Percentiles rank a stretch among this genome's conserved stretches.
Evolutionary conservation across 1,140 invertebrate genomes (phyloP).

Genomic region (Trichonephila clavipes): DNA sequence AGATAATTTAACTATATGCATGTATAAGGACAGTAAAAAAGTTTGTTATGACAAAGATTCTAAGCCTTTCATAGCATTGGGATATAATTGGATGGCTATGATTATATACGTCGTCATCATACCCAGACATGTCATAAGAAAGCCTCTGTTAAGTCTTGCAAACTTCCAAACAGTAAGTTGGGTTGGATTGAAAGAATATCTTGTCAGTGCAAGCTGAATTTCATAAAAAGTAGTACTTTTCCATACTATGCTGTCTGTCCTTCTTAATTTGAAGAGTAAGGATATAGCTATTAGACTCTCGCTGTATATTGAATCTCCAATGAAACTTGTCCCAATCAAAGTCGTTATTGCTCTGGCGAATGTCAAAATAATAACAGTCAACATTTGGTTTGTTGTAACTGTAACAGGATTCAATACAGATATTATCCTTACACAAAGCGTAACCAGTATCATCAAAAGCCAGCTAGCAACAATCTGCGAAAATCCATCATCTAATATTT

Average conservation of each 20-base stretch:
- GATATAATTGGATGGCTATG: constrained; percentile 59
- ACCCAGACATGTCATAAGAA: constrained; percentile 68
- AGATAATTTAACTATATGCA: too few species aligned
- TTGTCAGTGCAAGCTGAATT: constrained; percentile 24
- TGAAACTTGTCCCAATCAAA: constrained; percentile 36
- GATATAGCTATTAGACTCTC: constrained; percentile 14
- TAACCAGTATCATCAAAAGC: constrained; percentile 60
- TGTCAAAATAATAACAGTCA: constrained; percentile 10
- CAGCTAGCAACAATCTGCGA: constrained; percentile 51
- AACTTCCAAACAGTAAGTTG: constrained; percentile 69
- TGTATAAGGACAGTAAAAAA: too few species aligned
- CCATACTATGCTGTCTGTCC: not conserved
- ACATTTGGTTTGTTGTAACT: constrained; percentile 34
- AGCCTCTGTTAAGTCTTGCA: constrained; percentile 44
- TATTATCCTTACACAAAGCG: constrained; percentile 61
- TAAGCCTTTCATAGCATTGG: constrained; percentile 72
- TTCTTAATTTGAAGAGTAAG: not conserved
- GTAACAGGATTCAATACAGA: constrained; percentile 53
- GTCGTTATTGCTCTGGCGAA: constrained; percentile 19
- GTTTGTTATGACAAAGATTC: not conserved
- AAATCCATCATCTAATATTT: constrained; percentile 34
- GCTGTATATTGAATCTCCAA: not conserved
- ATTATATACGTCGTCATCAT: constrained; percentile 73
- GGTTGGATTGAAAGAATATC: constrained; percentile 1
- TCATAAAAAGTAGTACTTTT: constrained; percentile 17